Evolutionary conservation across 2,888 invertebrate genomes (phyloP), one percentile per base, ranked within the genome.

Genomic region (Limnephilus auricula): DNA sequence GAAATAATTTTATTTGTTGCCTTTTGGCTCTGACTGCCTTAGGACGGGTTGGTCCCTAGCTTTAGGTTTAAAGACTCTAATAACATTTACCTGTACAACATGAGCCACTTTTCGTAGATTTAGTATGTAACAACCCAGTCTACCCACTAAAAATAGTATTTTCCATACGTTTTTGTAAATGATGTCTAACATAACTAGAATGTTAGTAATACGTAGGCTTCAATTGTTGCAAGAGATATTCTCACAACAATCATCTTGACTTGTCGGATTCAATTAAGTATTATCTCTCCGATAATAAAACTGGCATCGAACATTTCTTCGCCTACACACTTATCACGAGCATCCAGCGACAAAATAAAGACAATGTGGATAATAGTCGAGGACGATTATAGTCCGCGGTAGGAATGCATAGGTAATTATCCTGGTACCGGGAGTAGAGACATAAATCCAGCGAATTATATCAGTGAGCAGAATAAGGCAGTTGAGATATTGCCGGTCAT

Each of bases 381-480:
- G 82, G 85, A 40, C 45, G 85, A 85, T 40, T 84, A n/a, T 90
- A 31, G 40, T 85, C 79, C 40, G 40, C 31, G 10, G 65, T 37
- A 80, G n/a, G 84, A 89, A 88, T 90, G 91, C 85, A 82, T 91
- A 91, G 90, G 82, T 92, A 92, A 90, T 65, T 65, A 65, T 88
- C 88, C 50, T 87, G 50, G 37, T 30, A 40, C 82, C 18, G 82
- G 37, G 30, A 15, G 90, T 90, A 89, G 83, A 79, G 90, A 90
- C 84, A 92, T 92, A 90, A 92, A 92, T 84, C 87, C 79, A 92
- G 83, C 92, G 86, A 65, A 90, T 90, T 90, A 86, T 90, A 90
- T 86, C 85, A 79, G 90, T 37, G 90, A 79, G 50, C 90, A 90
- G 90, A 79, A 79, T 86, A 32, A 86, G 90, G 79, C 84, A 79